Conservation (phyloP, 2,888 invertebrate genomes). For the Ernsta delagoae region DNA sequence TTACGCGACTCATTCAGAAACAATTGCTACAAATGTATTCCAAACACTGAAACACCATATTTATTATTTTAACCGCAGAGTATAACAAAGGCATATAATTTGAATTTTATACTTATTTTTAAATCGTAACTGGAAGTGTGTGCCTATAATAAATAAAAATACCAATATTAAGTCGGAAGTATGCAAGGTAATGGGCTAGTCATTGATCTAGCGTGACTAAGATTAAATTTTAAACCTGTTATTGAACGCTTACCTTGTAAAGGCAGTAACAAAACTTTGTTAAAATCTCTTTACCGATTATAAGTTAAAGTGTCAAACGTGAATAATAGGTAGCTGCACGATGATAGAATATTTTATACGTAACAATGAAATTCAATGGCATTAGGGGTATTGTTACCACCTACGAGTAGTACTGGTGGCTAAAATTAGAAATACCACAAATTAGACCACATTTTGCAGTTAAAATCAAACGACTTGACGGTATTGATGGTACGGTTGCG, state of each 20-base stretch:
- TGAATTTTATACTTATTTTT: no score
- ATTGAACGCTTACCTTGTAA: slow-evolving; percentile 1
- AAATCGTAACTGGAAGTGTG: no score
- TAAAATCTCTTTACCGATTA: not conserved
- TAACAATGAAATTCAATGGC: not conserved
- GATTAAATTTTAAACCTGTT: slow-evolving; percentile 34
- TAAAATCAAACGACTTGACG: not conserved
- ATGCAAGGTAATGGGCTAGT: no score
- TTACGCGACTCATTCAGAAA: no score
- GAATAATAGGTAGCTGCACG: not conserved
- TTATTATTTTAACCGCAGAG: no score
- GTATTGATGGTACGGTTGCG: no score
- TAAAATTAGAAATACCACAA: not conserved
- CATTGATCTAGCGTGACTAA: not conserved
- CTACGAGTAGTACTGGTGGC: not conserved
- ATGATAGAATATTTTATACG: not conserved
- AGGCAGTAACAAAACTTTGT: not conserved
- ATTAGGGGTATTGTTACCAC: not conserved
- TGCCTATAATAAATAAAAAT: no score
- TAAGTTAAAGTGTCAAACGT: not conserved
- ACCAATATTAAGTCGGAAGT: no score
- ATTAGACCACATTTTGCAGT: not conserved
- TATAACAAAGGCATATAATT: no score
- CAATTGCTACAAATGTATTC: no score
- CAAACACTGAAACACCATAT: no score